Conservation (phyloP, 1,140 invertebrate genomes). For the Anoplolepis gracilipes region DNA sequence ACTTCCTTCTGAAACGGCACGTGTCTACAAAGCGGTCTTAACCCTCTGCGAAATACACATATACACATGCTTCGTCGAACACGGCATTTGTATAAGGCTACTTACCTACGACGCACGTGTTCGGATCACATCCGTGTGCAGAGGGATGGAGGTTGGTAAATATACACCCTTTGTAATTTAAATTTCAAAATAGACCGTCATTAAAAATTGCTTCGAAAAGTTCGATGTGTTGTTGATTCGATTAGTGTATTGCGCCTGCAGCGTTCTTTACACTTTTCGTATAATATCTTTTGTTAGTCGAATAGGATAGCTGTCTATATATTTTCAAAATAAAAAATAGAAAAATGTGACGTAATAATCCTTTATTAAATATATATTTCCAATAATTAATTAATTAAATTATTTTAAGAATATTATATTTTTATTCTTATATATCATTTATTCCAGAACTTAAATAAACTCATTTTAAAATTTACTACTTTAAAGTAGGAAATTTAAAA, state of each 20-base stretch:
- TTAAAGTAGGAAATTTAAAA: background rate
- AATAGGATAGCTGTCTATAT: no score
- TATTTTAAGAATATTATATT: background rate
- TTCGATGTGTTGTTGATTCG: background rate
- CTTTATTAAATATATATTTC: no score
- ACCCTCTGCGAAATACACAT: conserved; percentile 59
- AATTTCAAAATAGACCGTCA: conserved; percentile 37
- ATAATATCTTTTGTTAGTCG: background rate
- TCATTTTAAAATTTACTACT: background rate
- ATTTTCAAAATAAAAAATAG: background rate
- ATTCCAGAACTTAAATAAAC: background rate
- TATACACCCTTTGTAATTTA: conserved; percentile 29
- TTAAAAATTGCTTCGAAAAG: background rate
- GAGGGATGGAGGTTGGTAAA: background rate
- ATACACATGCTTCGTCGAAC: conserved; percentile 56
- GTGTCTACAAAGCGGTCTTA: conserved; percentile 71
- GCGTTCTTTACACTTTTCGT: background rate
- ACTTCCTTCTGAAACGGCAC: conserved; percentile 53
- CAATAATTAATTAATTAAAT: no score
- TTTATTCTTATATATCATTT: background rate
- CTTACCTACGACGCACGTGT: conserved; percentile 60
- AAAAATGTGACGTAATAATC: background rate
- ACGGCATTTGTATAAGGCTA: conserved; percentile 66
- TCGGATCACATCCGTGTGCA: background rate
- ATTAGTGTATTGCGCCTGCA: background rate